A percentile compares a stretch with the other conserved stretches of the same genome.
phyloP scores from a whole-genome alignment of 2,888 invertebrate genomes.

The Trichogramma evanescens region DNA sequence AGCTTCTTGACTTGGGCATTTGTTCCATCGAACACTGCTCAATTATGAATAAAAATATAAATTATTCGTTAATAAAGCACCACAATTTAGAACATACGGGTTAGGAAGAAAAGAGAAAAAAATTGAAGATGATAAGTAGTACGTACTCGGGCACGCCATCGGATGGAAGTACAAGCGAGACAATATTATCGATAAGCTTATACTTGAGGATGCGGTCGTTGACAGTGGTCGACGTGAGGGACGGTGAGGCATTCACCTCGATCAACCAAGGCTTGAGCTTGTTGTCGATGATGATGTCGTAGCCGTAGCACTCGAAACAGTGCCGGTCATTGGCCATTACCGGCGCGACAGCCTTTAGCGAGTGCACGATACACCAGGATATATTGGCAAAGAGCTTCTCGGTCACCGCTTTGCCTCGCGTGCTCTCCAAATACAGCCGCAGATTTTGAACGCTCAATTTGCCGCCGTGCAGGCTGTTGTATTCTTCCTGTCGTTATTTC shows the following conservation, averaged over 20 bases:
- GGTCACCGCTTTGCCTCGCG: slow-evolving; percentile 79
- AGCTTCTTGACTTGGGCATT: slow-evolving; percentile 67
- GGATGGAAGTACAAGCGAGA: slow-evolving; percentile 83
- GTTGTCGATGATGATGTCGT: slow-evolving; percentile 93
- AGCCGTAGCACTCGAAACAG: slow-evolving; percentile 91
- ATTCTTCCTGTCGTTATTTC: slow-evolving; percentile 64
- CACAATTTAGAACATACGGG: too few species aligned
- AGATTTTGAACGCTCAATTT: slow-evolving; percentile 91
- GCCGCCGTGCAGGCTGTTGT: slow-evolving; percentile 88
- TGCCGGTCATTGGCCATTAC: slow-evolving; percentile 90
- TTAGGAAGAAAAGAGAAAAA: neutral
- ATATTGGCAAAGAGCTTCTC: slow-evolving; percentile 84
- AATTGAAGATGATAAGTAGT: neutral
- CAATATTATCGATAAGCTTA: slow-evolving; percentile 86
- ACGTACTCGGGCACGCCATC: slow-evolving; percentile 79
- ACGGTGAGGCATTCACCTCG: slow-evolving; percentile 80
- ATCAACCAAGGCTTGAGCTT: slow-evolving; percentile 73
- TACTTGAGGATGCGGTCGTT: slow-evolving; percentile 91
- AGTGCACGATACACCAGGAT: slow-evolving; percentile 85
- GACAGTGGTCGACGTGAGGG: slow-evolving; percentile 86
- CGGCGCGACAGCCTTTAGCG: slow-evolving; percentile 84
- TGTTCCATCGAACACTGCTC: slow-evolving; percentile 73
- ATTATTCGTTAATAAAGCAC: neutral
- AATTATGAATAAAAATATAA: neutral
- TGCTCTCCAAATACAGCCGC: slow-evolving; percentile 82